Evolutionary conservation across 2,888 invertebrate species (phyloP).

Genomic region (Zhengitettix transpicula): DNA sequence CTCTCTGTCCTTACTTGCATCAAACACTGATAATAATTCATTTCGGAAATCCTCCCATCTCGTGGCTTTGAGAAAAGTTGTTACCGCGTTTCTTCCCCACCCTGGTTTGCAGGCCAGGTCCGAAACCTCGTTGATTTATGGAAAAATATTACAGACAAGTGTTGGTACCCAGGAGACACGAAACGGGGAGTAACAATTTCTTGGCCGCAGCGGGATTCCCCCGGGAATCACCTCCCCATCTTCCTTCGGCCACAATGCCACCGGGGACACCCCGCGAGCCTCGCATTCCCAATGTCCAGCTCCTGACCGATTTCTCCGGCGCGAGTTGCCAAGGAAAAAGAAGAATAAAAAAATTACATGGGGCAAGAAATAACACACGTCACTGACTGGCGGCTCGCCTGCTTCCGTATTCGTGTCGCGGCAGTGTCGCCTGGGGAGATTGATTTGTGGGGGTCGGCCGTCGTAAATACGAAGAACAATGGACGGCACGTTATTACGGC

Average conservation of each 20-base stretch:
- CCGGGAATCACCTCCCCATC: conserved; percentile 13
- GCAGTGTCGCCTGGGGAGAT: conserved; percentile 8
- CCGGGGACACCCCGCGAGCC: conserved; percentile 17
- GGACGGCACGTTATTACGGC: background rate
- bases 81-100: background rate
- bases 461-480: background rate
- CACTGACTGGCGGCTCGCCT: background rate
- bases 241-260: conserved; percentile 11
- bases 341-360: background rate
- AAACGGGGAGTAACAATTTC: conserved; percentile 25
- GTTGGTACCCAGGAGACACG: conserved; percentile 4
- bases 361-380: conserved; percentile 9
- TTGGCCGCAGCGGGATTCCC: conserved; percentile 17
- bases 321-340: no score
- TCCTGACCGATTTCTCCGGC: conserved; percentile 13
- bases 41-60: conserved; percentile 1
- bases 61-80: background rate
- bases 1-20: background rate
- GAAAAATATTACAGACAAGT: conserved; percentile 27
- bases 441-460: conserved; percentile 7
- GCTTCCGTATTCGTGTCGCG: conserved; percentile 1
- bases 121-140: conserved; percentile 27
- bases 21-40: conserved; percentile 11
- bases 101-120: conserved; percentile 4
- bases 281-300: conserved; percentile 20